Evolutionary conservation across 2,797 vertebrate genomes (phyloP), one percentile per base, ranked within the genome.

Genomic region (Pelodytes ibericus): DNA sequence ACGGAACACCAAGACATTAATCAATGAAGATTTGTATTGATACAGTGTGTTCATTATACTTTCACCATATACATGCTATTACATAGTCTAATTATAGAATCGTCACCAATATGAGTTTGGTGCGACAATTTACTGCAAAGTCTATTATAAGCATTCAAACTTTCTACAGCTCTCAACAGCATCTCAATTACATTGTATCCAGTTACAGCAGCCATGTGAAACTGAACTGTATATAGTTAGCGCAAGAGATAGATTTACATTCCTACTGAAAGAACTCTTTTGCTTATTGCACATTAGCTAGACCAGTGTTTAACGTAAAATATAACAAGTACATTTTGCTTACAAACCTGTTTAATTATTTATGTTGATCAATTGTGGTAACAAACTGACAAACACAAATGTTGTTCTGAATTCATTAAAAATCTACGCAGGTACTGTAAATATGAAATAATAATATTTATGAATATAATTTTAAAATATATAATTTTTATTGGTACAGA

Each of bases 181-280:
- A 25, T 72, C 75, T 78, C 75, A 62, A 36, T 78, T 78, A 78
- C 75, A 78, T 26, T 62, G 75, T 68, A 72, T 78, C 75, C 70
- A 62, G 58, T 78, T 78, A 72, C 75, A 78, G 70, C 29, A 30
- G 62, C 68, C 49, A 77, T 72, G 75, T 72, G 75, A 78, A 78
- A 61, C 66, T 72, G 75, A 78, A 78, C 75, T 78, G 62, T 47
- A 49, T 72, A 61, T 56, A 77, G 60, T 59, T 51, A 57, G 62
- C 67, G 67, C 16, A 64, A 56, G 44, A 72, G 75, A 78, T 72
- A 67, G 70, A 58, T 72, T 78, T 62, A 68, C 75, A 72, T 67
- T 61, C 44, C 51, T 11, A 30, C 53, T 61, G 41, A 72, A 72
- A 72, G 24, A 51, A 67, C 41, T 53, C 56, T 25, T 64, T 41